These are phyloP conservation scores for Calonectris borealis DNA, from an alignment of 2,113 vertebrate species.

Conservation along the genomic window DNA sequence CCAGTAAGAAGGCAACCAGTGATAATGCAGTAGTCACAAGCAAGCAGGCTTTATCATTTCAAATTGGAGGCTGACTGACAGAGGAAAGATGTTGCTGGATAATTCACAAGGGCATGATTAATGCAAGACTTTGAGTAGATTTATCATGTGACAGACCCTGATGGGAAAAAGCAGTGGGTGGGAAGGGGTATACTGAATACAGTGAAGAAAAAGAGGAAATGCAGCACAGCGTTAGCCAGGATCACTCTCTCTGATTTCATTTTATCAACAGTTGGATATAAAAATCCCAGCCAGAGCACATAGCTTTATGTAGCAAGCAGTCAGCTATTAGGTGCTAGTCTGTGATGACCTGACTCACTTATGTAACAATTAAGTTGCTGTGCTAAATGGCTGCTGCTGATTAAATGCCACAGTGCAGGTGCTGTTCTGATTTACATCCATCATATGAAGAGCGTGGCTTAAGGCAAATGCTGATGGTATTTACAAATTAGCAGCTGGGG, in stretches of 20 bases:
- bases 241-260: not conserved
- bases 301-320: not conserved
- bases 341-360: conserved; percentile 37
- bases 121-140: not conserved
- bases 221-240: not conserved
- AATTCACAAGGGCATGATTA: conserved; percentile 51
- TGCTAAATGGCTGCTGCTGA: conserved; percentile 35
- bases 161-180: not conserved
- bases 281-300: not conserved
- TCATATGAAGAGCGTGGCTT: not conserved
- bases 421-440: conserved; percentile 50
- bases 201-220: not conserved
- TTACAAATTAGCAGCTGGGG: not conserved
- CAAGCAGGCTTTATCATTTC: conserved; percentile 21
- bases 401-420: conserved; percentile 59
- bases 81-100: conserved; percentile 24
- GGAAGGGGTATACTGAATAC: not conserved
- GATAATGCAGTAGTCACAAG: conserved; percentile 15
- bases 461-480: not conserved
- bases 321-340: not conserved
- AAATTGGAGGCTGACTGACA: conserved; percentile 35
- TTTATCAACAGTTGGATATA: not conserved
- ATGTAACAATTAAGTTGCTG: conserved; percentile 49
- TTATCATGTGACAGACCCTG: not conserved
- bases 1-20: conserved; percentile 46